Evolutionary conservation across 2,797 vertebrate species (phyloP).

Genomic region (Sebastes nivosus): DNA sequence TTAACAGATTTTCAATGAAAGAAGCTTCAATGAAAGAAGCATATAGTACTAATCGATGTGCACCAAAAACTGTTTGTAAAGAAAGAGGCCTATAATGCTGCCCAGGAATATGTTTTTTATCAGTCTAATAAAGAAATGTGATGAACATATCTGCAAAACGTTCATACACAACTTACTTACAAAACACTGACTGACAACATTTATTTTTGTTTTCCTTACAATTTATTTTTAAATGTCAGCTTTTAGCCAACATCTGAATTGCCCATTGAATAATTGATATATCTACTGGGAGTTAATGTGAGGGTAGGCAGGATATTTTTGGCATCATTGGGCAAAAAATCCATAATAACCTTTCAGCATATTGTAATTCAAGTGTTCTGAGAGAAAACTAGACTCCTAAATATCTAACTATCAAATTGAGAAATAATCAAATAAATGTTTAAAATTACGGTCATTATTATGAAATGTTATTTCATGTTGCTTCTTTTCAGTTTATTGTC

Average conservation of each 20-base stretch:
- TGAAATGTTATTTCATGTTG: neutral
- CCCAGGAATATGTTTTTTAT: neutral
- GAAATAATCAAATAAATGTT: neutral
- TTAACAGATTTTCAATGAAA: neutral
- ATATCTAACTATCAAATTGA: neutral
- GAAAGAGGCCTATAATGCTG: fast-evolving
- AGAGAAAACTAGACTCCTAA: too few species aligned
- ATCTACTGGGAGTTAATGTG: neutral
- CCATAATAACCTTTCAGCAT: too few species aligned
- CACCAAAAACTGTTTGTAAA: neutral
- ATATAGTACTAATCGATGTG: neutral
- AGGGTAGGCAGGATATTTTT: too few species aligned
- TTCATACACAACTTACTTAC: neutral
- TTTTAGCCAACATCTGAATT: neutral
- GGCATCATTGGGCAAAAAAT: too few species aligned
- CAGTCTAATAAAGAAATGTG: neutral
- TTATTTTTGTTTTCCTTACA: neutral
- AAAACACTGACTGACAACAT: neutral
- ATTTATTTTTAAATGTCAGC: neutral
- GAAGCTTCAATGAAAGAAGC: neutral
- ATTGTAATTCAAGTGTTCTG: too few species aligned
- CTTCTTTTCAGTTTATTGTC: neutral
- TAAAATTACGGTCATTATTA: neutral
- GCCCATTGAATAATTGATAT: neutral
- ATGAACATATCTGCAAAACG: neutral